phyloP scores from a whole-genome alignment of 2,888 invertebrate species.

The Cosmorhoe ocellata region DNA sequence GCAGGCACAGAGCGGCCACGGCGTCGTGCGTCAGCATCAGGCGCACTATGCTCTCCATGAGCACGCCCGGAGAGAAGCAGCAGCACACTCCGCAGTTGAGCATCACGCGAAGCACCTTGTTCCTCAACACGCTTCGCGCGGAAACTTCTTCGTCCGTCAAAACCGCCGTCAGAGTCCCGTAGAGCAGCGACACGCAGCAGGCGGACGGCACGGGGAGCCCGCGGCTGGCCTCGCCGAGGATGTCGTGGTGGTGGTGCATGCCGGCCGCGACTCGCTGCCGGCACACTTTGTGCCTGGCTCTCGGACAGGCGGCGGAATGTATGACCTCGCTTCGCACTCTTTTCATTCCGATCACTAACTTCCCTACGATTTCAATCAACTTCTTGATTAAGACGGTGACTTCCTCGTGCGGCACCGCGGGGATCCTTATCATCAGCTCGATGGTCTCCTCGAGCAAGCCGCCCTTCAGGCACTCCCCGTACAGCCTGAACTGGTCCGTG shows the following conservation, averaged over 20 bases:
- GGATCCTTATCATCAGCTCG: constrained; percentile 77
- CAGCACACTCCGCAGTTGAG: constrained; percentile 84
- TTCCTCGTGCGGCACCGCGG: constrained; percentile 60
- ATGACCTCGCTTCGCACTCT: constrained; percentile 80
- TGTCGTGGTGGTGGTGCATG: constrained; percentile 83
- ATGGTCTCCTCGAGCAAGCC: constrained; percentile 81
- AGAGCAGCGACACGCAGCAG: constrained; percentile 82
- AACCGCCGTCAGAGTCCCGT: constrained; percentile 76
- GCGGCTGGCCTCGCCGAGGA: constrained; percentile 75
- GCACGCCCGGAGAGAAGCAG: constrained; percentile 81
- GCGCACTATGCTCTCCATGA: constrained; percentile 76
- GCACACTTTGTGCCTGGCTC: constrained; percentile 78
- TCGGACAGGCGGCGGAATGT: constrained; percentile 78
- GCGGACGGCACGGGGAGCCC: constrained; percentile 66
- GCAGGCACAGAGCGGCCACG: constrained; percentile 69
- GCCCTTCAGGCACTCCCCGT: constrained; percentile 83
- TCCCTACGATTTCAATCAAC: constrained; percentile 81
- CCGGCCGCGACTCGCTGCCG: constrained; percentile 65
- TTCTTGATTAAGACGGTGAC: constrained; percentile 72
- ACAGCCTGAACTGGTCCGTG: constrained; percentile 82
- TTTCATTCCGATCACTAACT: constrained; percentile 81
- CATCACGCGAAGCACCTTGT: constrained; percentile 79
- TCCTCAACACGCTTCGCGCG: constrained; percentile 61
- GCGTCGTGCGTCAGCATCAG: constrained; percentile 68
- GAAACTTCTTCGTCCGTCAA: constrained; percentile 69